Conservation (phyloP, 2,113 vertebrate genomes). For the Stercorarius parasiticus region DNA sequence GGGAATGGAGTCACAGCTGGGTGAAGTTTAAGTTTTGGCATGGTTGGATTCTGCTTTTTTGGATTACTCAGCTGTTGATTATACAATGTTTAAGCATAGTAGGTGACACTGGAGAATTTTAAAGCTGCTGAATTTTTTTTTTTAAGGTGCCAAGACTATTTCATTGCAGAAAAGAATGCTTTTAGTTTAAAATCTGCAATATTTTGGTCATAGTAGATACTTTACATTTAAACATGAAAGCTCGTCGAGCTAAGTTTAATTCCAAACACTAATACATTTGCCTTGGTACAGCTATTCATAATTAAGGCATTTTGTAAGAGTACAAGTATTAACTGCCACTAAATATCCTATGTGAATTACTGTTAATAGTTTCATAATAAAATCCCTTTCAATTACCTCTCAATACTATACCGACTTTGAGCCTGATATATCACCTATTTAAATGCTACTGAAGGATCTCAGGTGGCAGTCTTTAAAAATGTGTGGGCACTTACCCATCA, state of each 20-base stretch:
- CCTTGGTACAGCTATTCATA: background rate
- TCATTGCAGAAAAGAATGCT: background rate
- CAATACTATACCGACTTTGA: background rate
- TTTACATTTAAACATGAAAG: background rate
- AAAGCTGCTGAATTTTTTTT: background rate
- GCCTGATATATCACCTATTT: background rate
- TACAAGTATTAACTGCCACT: background rate
- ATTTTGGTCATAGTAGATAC: background rate
- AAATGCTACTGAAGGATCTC: background rate
- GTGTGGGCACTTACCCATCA: background rate
- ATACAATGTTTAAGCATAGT: background rate
- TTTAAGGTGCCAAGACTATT: background rate
- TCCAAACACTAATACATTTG: background rate
- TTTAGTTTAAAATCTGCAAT: background rate
- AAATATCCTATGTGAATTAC: background rate
- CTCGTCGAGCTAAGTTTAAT: background rate
- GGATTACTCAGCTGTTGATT: background rate
- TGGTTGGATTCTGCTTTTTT: background rate
- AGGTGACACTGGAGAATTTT: background rate
- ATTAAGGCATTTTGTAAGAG: background rate
- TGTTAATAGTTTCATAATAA: background rate
- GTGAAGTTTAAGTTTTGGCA: background rate
- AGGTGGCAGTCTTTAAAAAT: background rate
- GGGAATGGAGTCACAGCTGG: background rate
- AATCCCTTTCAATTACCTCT: background rate